Evolutionary conservation across 2,888 invertebrate species (phyloP).

Genomic region (Dilophus febrilis): DNA sequence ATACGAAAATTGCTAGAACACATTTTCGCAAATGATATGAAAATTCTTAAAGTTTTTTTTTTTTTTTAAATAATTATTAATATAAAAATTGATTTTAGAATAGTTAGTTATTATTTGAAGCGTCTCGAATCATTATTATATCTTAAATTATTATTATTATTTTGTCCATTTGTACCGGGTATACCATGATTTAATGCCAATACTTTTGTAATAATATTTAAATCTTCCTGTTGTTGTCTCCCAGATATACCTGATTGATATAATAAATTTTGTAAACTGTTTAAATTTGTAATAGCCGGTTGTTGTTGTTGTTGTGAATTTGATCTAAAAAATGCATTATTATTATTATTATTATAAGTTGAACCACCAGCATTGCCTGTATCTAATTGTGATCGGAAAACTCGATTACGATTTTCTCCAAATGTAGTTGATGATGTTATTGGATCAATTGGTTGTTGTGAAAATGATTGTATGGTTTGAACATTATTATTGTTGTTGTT

Average conservation of each 20-base stretch:
- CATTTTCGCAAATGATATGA: conserved; percentile 4
- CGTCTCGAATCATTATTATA: neutral
- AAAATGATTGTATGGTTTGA: conserved; percentile 26
- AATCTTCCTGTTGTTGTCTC: conserved; percentile 46
- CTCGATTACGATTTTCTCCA: conserved; percentile 23
- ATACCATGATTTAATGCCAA: conserved; percentile 61
- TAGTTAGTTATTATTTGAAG: neutral
- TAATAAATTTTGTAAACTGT: conserved; percentile 45
- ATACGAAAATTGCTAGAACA: conserved; percentile 7
- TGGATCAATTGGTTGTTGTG: conserved; percentile 19
- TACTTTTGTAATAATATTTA: conserved; percentile 67
- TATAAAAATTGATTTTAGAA: neutral
- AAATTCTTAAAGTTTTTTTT: no score
- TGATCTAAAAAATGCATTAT: conserved; percentile 5
- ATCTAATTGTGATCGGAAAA: conserved; percentile 37
- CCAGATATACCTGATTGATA: conserved; percentile 46
- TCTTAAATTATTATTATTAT: neutral
- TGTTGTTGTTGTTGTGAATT: conserved; percentile 16
- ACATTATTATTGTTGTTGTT: conserved; percentile 12
- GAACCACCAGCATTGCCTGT: conserved; percentile 49
- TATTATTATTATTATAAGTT: neutral
- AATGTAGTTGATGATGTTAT: conserved; percentile 14
- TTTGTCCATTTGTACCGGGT: no score
- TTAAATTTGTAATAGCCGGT: conserved; percentile 13
- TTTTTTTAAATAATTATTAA: neutral